Conservation (phyloP, 1,140 invertebrate species). For the Homalodisca vitripennis region DNA sequence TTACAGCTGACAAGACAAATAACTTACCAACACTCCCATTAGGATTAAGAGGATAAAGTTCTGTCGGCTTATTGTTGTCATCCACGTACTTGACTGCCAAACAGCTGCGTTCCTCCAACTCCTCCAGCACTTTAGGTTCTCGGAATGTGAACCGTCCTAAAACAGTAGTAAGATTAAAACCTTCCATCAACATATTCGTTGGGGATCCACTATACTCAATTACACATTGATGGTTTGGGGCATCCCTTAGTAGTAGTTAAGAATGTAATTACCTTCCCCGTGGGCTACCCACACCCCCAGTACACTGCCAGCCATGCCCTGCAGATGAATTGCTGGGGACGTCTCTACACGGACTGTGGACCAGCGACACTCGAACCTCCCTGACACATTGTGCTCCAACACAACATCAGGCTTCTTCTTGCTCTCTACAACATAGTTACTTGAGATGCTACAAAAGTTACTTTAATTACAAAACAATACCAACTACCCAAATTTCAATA, state of each 20-base stretch:
- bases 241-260: too few relatives aligned
- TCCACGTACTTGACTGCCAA: conserved; percentile 82
- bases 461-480: too few relatives aligned
- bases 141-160: conserved; percentile 59
- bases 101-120: conserved; percentile 61
- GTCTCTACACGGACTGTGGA: conserved; percentile 74
- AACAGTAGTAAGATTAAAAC: conserved; percentile 33
- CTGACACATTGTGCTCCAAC: conserved; percentile 83
- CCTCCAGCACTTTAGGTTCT: conserved; percentile 51
- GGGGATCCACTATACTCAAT: too few relatives aligned
- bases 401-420: conserved; percentile 59
- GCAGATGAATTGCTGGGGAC: conserved; percentile 80
- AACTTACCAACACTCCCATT: conserved; percentile 77
- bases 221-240: too few relatives aligned
- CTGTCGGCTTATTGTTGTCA: conserved; percentile 72
- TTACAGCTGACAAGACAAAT: too few relatives aligned
- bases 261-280: conserved; percentile 84
- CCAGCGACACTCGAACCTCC: conserved; percentile 91
- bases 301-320: conserved; percentile 78
- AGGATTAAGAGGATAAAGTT: conserved; percentile 88
- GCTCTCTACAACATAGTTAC: conserved; percentile 20
- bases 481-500: too few relatives aligned
- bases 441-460: too few relatives aligned
- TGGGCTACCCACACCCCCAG: conserved; percentile 97
- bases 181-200: too few relatives aligned